Evolutionary conservation across 2,797 vertebrate species (phyloP).

Genomic region (Tokudaia tokunoshimensis): DNA sequence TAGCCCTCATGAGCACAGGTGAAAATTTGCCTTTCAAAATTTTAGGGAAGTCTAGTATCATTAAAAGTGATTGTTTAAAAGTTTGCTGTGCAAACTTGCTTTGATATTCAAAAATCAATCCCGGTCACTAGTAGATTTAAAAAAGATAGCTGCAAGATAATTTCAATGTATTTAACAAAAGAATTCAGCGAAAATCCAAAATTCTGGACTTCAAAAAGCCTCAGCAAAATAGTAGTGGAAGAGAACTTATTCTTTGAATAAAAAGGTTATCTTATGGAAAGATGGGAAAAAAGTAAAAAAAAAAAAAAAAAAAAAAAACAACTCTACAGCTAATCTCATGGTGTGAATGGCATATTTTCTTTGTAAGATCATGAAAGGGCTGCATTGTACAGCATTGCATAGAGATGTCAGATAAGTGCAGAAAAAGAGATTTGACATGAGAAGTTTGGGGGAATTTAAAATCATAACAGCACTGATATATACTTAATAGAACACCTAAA

Average conservation of each 20-base stretch:
- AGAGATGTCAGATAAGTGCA: neutral
- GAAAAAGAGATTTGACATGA: neutral
- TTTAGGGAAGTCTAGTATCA: constrained; percentile 39
- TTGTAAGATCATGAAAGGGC: neutral
- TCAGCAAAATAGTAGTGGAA: constrained; percentile 4
- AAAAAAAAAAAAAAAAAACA: neutral
- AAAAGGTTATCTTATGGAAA: neutral
- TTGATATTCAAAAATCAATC: neutral
- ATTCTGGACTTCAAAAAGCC: neutral
- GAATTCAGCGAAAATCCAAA: constrained; percentile 22
- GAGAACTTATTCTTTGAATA: neutral
- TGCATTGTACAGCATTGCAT: neutral
- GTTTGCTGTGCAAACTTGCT: neutral
- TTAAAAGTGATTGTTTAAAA: neutral
- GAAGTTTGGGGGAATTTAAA: constrained; percentile 19
- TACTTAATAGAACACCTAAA: neutral
- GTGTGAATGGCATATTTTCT: neutral
- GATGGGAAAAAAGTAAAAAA: too few species aligned
- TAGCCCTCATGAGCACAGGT: neutral
- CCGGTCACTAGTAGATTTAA: neutral
- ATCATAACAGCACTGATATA: neutral
- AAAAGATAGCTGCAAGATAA: neutral
- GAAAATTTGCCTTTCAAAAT: neutral
- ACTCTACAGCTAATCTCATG: neutral
- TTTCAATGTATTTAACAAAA: neutral